A percentile compares a stretch with the other conserved stretches of the same genome.
Evolutionary conservation across 2,888 invertebrate genomes (phyloP).

Genomic region (Eupithecia centaureata): DNA sequence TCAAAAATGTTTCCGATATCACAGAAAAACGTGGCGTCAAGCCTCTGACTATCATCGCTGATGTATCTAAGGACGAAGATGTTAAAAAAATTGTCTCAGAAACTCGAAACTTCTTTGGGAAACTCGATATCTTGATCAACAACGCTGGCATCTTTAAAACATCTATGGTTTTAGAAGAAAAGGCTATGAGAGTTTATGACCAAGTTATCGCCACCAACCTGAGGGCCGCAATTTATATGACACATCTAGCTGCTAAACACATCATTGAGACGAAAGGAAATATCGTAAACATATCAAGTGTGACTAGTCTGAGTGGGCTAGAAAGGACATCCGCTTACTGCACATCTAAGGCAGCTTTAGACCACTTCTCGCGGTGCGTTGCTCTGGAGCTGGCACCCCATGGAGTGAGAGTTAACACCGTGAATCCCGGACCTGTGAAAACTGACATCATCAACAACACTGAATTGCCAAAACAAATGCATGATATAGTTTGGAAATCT

Average conservation of each 20-base stretch:
- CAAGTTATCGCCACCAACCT: conserved; percentile 50
- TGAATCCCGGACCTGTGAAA: conserved; percentile 93
- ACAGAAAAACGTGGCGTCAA: conserved; percentile 38
- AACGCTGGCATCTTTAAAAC: conserved; percentile 48
- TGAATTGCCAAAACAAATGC: conserved; percentile 55
- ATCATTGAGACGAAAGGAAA: conserved; percentile 53
- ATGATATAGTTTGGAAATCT: conserved; percentile 81
- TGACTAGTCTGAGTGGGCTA: conserved; percentile 35
- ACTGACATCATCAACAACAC: conserved; percentile 45
- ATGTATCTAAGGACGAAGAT: conserved; percentile 49
- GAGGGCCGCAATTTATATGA: conserved; percentile 46
- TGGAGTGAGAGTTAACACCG: conserved; percentile 91
- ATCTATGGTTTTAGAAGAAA: conserved; percentile 40
- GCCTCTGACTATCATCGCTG: conserved; percentile 46
- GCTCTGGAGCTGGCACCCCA: conserved; percentile 90
- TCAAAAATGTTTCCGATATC: conserved; percentile 37
- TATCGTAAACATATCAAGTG: conserved; percentile 54
- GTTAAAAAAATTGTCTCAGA: conserved; percentile 42
- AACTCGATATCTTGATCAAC: conserved; percentile 51
- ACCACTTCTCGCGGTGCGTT: conserved; percentile 93
- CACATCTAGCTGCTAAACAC: conserved; percentile 48
- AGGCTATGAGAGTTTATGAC: conserved; percentile 47
- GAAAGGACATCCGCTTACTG: conserved; percentile 42
- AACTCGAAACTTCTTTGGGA: conserved; percentile 44
- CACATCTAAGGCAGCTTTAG: conserved; percentile 75